These are phyloP conservation scores for Gobiocypris rarus DNA, from an alignment of 2,113 vertebrate species.

Conservation along the genomic window DNA sequence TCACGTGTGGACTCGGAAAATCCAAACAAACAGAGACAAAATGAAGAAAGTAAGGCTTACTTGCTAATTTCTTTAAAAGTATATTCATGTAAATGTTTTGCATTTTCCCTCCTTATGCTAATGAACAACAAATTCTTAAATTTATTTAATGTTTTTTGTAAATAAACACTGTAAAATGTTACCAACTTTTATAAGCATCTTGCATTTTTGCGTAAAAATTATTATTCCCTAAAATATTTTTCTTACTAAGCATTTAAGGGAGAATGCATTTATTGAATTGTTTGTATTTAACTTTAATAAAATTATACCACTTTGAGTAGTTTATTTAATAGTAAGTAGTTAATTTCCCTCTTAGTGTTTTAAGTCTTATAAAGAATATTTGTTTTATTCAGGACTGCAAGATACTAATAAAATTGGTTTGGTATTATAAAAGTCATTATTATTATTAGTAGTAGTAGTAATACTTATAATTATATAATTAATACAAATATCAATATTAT, in stretches of 20 bases:
- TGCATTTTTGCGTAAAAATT: neutral
- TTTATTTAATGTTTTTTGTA: too few relatives aligned
- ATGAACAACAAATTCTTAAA: neutral
- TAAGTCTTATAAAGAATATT: neutral
- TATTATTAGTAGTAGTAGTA: too few relatives aligned
- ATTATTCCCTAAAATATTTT: too few relatives aligned
- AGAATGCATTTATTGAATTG: neutral
- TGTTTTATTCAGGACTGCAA: neutral
- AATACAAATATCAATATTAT: too few relatives aligned
- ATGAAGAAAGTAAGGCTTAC: constrained; percentile 72
- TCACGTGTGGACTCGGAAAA: constrained; percentile 81
- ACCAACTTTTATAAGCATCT: neutral
- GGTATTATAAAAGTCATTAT: neutral
- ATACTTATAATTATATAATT: too few relatives aligned
- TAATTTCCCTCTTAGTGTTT: neutral
- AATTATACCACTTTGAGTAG: too few relatives aligned
- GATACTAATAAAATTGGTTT: neutral
- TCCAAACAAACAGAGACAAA: constrained; percentile 59
- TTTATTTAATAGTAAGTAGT: neutral
- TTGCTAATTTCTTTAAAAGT: constrained; percentile 47
- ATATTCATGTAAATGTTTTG: neutral
- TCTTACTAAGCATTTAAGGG: too few relatives aligned
- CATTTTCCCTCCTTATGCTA: neutral
- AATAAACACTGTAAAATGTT: neutral
- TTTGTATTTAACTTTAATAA: neutral